Percentiles rank a stretch among this genome's conserved stretches.
Evolutionary conservation across 53 echinoderm and acorn worm genomes (phyloP).

Genomic region (Henricia sp.): DNA sequence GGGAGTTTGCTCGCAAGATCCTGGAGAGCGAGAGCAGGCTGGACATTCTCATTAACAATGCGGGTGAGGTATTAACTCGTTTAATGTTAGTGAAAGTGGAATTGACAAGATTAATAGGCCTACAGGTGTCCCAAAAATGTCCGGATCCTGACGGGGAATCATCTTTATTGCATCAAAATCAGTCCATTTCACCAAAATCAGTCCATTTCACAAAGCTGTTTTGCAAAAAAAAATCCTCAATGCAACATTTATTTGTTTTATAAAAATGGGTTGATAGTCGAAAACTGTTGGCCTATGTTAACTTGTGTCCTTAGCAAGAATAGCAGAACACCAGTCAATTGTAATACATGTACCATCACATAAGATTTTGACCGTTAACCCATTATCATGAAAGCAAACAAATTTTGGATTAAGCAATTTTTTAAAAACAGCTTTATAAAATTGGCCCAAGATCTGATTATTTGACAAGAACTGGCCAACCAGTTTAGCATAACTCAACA

Average conservation of each 20-base stretch:
- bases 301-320: not conserved
- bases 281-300: not conserved
- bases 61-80: not conserved
- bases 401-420: no score
- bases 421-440: no score
- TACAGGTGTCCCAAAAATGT: not conserved
- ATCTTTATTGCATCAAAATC: not conserved
- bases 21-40: not conserved
- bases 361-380: no score
- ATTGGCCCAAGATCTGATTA: no score
- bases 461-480: no score
- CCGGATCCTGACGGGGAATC: not conserved
- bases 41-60: slow-evolving; percentile 12
- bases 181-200: not conserved
- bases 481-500: not conserved
- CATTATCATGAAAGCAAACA: no score
- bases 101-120: not conserved
- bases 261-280: not conserved
- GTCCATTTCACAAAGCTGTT: not conserved
- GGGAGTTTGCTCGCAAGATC: slow-evolving; percentile 61
- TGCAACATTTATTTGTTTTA: not conserved
- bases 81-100: no score
- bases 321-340: not conserved
- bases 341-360: no score
- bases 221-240: not conserved